Conservation (phyloP, 2,113 vertebrate genomes). For the Microcebus griseorufus region DNA sequence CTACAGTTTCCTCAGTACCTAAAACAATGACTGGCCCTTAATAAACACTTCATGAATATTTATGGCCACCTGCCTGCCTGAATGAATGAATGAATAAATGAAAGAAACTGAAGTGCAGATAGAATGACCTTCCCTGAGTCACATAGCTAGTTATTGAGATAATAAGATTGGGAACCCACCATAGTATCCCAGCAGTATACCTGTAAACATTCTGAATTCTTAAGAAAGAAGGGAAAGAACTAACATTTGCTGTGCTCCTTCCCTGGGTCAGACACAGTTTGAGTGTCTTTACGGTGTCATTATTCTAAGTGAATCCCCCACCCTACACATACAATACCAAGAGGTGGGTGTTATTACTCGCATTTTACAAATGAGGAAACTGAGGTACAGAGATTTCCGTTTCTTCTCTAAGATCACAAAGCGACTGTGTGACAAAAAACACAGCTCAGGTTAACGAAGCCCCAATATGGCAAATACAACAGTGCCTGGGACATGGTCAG, state of each 20-base stretch:
- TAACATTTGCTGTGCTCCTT: not conserved
- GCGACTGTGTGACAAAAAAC: not conserved
- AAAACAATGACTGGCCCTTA: slow-evolving; percentile 3
- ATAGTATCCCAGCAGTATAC: not conserved
- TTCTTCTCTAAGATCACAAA: not conserved
- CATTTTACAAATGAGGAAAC: slow-evolving; percentile 30
- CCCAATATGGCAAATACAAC: not conserved
- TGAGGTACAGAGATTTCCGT: not conserved
- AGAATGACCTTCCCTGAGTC: not conserved
- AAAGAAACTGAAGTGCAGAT: slow-evolving; percentile 38
- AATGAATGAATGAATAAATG: slow-evolving; percentile 15
- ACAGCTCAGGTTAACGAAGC: not conserved
- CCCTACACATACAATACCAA: not conserved
- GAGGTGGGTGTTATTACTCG: not conserved
- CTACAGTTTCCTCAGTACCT: not conserved
- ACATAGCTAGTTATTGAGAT: not conserved
- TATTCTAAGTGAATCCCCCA: not conserved
- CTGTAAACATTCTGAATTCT: not conserved
- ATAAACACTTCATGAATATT: not conserved
- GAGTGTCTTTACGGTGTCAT: not conserved
- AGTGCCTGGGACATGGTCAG: not conserved
- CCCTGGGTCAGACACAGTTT: not conserved
- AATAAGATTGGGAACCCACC: not conserved
- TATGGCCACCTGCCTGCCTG: not conserved
- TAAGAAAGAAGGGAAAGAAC: not conserved